Percentiles rank a stretch among this genome's conserved stretches.
These are phyloP conservation scores for Batillaria attramentaria DNA, from an alignment of 1,140 invertebrate species.

Conservation along the genomic window DNA sequence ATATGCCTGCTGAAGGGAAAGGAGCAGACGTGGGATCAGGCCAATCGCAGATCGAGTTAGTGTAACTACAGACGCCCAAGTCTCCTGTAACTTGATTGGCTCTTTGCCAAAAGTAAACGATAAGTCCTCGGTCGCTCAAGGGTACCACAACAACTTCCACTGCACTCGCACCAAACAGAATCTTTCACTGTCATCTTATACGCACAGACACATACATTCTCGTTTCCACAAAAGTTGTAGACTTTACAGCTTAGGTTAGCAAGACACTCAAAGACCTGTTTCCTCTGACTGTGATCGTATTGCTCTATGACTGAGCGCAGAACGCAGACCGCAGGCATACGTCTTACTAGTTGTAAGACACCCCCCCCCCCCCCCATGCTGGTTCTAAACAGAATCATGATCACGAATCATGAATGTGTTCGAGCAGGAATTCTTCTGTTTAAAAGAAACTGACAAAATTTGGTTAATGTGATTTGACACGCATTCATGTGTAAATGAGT, in stretches of 20 bases:
- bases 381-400: too few species aligned
- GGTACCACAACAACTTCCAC: not conserved
- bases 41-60: not conserved
- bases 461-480: too few species aligned
- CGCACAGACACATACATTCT: not conserved
- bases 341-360: too few species aligned
- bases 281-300: too few species aligned
- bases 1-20: not conserved
- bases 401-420: too few species aligned
- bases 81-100: not conserved
- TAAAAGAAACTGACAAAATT: too few species aligned
- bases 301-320: too few species aligned
- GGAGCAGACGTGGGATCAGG: not conserved
- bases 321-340: too few species aligned
- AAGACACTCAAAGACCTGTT: not conserved
- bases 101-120: too few species aligned
- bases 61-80: constrained; percentile 6
- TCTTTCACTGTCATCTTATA: not conserved
- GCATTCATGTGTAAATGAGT: too few species aligned
- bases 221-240: not conserved
- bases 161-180: not conserved
- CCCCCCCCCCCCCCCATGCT: too few species aligned
- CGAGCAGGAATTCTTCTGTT: too few species aligned
- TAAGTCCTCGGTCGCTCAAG: not conserved
- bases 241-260: not conserved